Percentiles rank a stretch among this genome's conserved stretches.
Conservation (phyloP, 2,888 invertebrate genomes). For the Taenaris catops region DNA sequence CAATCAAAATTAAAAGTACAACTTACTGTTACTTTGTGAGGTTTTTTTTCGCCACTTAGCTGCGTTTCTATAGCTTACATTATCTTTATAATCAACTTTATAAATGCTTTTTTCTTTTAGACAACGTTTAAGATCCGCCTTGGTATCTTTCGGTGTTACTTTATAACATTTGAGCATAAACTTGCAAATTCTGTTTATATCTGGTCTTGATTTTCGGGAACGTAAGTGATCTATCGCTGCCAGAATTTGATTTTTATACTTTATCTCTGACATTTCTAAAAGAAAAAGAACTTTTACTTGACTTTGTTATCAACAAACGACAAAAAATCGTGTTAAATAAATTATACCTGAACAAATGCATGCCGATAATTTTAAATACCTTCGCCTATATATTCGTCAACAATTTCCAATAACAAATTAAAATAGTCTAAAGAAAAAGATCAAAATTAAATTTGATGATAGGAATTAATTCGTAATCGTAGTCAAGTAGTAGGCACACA, state of each 20-base stretch:
- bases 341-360: constrained; percentile 60
- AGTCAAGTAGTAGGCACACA: neutral
- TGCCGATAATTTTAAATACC: constrained; percentile 54
- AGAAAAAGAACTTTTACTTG: constrained; percentile 19
- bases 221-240: constrained; percentile 92
- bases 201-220: constrained; percentile 90
- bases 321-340: too few relatives aligned
- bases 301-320: too few relatives aligned
- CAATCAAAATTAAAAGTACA: too few relatives aligned
- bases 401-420: constrained; percentile 8
- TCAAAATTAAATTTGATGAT: neutral
- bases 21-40: constrained; percentile 52
- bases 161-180: constrained; percentile 88
- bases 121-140: constrained; percentile 86
- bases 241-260: constrained; percentile 87
- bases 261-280: constrained; percentile 81
- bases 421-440: constrained; percentile 1
- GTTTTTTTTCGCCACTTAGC: constrained; percentile 82
- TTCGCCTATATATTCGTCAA: constrained; percentile 12
- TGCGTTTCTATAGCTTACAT: constrained; percentile 91
- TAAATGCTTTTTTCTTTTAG: constrained; percentile 87
- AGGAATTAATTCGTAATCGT: too few relatives aligned
- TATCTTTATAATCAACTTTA: constrained; percentile 93
- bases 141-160: constrained; percentile 84
- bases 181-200: constrained; percentile 90